Conservation (phyloP, 2,113 vertebrate species). For the Aleadryas rufinucha region DNA sequence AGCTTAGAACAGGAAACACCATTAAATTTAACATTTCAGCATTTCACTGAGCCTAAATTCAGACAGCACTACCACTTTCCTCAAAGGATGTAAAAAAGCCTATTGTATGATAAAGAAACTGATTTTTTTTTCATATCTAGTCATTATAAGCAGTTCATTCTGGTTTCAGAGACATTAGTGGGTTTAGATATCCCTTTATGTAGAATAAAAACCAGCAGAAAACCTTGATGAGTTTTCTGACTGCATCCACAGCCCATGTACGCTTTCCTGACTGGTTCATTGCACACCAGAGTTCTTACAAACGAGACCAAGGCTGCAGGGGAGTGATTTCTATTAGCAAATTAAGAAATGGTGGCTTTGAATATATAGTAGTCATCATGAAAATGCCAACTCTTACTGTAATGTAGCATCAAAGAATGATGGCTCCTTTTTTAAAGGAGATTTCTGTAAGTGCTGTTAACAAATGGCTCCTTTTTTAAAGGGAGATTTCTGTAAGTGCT, state of each 20-base stretch:
- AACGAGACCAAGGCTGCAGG: background rate
- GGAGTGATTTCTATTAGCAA: slow-evolving; percentile 17
- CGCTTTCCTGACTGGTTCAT: background rate
- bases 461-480: background rate
- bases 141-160: background rate
- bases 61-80: background rate
- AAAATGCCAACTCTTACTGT: background rate
- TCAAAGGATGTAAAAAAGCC: background rate
- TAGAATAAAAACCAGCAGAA: background rate
- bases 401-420: background rate
- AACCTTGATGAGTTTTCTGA: background rate
- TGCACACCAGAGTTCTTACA: background rate
- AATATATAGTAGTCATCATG: background rate
- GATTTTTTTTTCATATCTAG: background rate
- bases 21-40: background rate
- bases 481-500: background rate
- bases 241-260: rapidly evolving
- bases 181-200: background rate
- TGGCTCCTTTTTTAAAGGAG: background rate
- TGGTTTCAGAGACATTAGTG: background rate
- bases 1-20: slow-evolving; percentile 7
- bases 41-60: background rate
- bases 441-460: background rate
- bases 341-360: slow-evolving; percentile 14
- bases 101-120: background rate